Percentiles rank a stretch among this genome's conserved stretches.
Conservation (phyloP, 2,113 vertebrate genomes). For the Pseudonaja textilis region DNA sequence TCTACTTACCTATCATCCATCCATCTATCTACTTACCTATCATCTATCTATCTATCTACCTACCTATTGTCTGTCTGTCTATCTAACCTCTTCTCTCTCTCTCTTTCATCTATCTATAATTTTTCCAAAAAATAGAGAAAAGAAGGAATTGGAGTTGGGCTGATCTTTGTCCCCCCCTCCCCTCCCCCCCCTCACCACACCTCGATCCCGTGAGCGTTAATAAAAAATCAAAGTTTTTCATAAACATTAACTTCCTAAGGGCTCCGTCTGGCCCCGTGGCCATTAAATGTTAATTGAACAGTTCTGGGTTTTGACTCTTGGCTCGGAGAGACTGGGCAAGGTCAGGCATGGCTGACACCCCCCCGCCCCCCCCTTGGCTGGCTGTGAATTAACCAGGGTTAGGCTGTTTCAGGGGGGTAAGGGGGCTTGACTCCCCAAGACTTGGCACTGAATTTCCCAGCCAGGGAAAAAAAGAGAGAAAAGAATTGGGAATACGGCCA, state of each 20-base stretch:
- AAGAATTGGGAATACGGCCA: too few relatives aligned
- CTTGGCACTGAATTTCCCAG: not conserved
- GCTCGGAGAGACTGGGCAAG: not conserved
- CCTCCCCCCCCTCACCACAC: too few relatives aligned
- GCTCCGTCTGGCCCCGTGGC: not conserved
- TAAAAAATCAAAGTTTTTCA: not conserved
- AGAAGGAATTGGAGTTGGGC: not conserved
- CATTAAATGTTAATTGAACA: conserved; percentile 30
- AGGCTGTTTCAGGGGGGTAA: not conserved
- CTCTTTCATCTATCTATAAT: too few relatives aligned
- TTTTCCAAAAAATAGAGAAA: too few relatives aligned
- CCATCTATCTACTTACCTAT: too few relatives aligned
- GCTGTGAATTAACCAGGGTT: not conserved
- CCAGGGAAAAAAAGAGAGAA: not conserved
- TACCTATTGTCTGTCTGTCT: too few relatives aligned
- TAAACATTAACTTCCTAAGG: conserved; percentile 72
- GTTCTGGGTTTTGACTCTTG: conserved; percentile 6
- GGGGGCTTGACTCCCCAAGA: too few relatives aligned
- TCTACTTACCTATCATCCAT: too few relatives aligned
- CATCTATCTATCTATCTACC: too few relatives aligned
- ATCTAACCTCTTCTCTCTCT: too few relatives aligned
- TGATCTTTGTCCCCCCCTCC: not conserved
- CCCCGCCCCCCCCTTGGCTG: too few relatives aligned
- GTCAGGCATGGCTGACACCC: not conserved
- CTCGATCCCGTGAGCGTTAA: not conserved